Base-by-base conservation (phyloP, 1,140 invertebrate genomes). In the Drosophila burlai region DNA sequence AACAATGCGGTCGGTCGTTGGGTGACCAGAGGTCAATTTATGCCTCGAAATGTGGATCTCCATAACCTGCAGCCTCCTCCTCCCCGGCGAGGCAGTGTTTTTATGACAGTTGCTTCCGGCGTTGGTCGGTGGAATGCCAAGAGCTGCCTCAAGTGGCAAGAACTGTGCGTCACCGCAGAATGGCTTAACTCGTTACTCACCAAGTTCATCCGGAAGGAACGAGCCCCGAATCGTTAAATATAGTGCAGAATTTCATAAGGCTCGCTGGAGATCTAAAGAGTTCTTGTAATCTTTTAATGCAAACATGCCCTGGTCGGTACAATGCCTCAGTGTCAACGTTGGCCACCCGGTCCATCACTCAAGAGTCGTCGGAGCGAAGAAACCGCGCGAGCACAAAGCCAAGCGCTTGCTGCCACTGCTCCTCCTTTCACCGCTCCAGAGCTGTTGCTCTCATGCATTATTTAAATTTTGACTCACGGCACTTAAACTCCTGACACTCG, bases 21-120 rank as follows among this genome's bases (percentile, higher is more conserved):
- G 84, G 84, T 80, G 80, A 65, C 77, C 62, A 79, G 81, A 76
- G 84, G 84, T 89, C 84, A 89, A 89, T 90, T 87, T 87, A 65
- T 84, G 81, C 29, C 60, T 69, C 46, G 46, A 66, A 75, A 45
- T 60, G 54, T 36, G 34, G 46, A 66, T 76, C 38, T 74, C 49
- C 59, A 62, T 50, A 57, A 57, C 21, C 46, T 76, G 74, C 31
- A 36, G 36, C 18, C 18, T 34, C 31, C 49, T 21, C 34, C 69
- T 15, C 40, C 13, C 65, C 34, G 16, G 40, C 36, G 16, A 21
- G 54, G 21, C 58, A 11, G 21, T n/a, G 16, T 55, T 65, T 81
- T 86, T 69, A 90, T 84, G 84, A 84, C 81, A 90, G 62, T 79
- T 81, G 83, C 74, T 89, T 89, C 84, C 84, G 84, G 54, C 46